Evolutionary conservation across 2,113 vertebrate genomes (phyloP).

Genomic region (Odocoileus hemionus): DNA sequence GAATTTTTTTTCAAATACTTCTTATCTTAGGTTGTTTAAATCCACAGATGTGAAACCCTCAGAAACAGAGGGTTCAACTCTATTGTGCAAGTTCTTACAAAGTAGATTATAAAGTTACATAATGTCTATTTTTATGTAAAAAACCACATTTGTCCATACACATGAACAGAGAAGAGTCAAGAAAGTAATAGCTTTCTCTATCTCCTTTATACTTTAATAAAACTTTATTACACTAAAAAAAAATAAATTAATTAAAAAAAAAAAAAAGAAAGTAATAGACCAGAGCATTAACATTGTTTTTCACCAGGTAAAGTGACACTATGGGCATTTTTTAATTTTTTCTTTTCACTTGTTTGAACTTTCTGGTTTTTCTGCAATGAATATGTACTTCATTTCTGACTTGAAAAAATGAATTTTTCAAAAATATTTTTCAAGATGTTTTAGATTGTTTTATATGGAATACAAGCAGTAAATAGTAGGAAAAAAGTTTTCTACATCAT

Average conservation of each 20-base stretch:
- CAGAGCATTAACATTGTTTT: neutral
- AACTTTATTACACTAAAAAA: no score
- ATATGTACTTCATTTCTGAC: neutral
- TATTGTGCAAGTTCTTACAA: neutral
- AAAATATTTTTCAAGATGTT: neutral
- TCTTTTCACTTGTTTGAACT: neutral
- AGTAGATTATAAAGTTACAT: neutral
- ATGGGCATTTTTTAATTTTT: neutral
- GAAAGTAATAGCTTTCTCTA: neutral
- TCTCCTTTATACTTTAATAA: no score
- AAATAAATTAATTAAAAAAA: no score
- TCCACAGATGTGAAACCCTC: neutral
- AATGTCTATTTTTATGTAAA: neutral
- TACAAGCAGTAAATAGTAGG: neutral
- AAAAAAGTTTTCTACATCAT: neutral
- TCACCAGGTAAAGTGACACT: neutral
- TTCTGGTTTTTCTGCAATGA: constrained; percentile 1
- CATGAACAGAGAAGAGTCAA: neutral
- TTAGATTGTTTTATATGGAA: neutral
- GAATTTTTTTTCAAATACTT: neutral
- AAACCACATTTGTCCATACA: neutral
- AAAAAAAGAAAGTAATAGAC: neutral
- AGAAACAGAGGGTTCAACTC: neutral
- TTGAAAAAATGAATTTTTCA: neutral
- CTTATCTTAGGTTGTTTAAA: neutral